Percentiles rank a stretch among this genome's conserved stretches.
These are phyloP conservation scores for Antheraea yamamai DNA, from an alignment of 2,888 invertebrate species.

Conservation along the genomic window DNA sequence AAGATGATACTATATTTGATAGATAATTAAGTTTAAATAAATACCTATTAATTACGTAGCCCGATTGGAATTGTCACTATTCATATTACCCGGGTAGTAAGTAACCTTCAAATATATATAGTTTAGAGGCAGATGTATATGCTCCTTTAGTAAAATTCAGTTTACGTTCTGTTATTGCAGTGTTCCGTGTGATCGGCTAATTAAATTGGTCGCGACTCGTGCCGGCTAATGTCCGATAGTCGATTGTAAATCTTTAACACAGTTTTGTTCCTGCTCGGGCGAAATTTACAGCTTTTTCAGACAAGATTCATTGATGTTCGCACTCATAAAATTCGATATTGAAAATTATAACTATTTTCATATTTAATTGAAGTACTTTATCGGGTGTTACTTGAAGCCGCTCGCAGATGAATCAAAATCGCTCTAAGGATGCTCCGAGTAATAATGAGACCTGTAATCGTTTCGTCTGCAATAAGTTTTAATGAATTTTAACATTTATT, in stretches of 20 bases:
- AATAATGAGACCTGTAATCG: too few species aligned
- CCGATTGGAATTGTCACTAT: too few species aligned
- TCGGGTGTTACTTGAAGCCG: too few species aligned
- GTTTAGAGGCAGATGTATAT: not conserved
- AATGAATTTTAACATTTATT: too few species aligned
- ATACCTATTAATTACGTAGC: too few species aligned
- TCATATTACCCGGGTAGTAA: too few species aligned
- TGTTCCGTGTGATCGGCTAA: constrained; percentile 76
- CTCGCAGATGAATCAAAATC: too few species aligned
- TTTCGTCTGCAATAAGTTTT: too few species aligned
- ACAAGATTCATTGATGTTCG: not conserved
- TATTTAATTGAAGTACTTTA: not conserved
- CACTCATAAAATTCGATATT: not conserved
- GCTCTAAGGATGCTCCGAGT: too few species aligned
- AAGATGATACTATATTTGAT: too few species aligned
- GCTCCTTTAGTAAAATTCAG: constrained; percentile 37
- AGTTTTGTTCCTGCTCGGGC: constrained; percentile 50
- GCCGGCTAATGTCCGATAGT: constrained; percentile 67
- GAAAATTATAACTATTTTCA: not conserved
- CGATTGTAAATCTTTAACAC: constrained; percentile 60
- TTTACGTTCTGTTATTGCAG: constrained; percentile 51
- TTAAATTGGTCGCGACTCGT: constrained; percentile 60
- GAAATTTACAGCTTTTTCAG: constrained; percentile 21
- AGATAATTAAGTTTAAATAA: too few species aligned
- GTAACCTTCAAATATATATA: too few species aligned